A percentile compares a stretch with the other conserved stretches of the same genome.
Evolutionary conservation across 2,888 invertebrate genomes (phyloP).

Genomic region (Clivina fossor): DNA sequence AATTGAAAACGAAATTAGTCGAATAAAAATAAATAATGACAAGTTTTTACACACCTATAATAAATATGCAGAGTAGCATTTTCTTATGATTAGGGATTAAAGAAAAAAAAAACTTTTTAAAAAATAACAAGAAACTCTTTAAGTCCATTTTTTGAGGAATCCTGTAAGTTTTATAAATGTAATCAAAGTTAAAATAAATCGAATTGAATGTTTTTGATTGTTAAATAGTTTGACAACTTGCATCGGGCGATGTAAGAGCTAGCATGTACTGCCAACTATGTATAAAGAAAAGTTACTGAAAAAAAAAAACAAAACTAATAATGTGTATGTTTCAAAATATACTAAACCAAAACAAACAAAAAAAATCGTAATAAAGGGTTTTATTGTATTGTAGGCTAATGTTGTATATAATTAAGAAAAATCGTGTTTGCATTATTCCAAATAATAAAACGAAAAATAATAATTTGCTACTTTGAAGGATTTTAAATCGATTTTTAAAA

Average conservation of each 20-base stretch:
- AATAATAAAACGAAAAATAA: too few relatives aligned
- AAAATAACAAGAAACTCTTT: conserved; percentile 10
- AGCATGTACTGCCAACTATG: conserved; percentile 57
- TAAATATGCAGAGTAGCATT: conserved; percentile 21
- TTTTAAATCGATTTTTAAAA: too few relatives aligned
- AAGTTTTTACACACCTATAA: too few relatives aligned
- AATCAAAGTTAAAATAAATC: too few relatives aligned
- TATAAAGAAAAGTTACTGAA: conserved; percentile 53
- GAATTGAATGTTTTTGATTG: conserved; percentile 47
- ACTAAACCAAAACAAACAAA: too few relatives aligned
- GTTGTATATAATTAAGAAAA: conserved; percentile 29
- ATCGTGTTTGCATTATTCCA: conserved; percentile 19
- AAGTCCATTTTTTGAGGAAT: conserved; percentile 16
- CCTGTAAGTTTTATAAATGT: conserved; percentile 22
- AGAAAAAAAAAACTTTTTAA: conserved; percentile 3
- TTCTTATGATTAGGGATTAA: conserved; percentile 24
- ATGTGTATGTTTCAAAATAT: conserved; percentile 31
- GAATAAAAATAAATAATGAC: too few relatives aligned
- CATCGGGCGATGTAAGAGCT: conserved; percentile 50
- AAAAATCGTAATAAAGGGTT: conserved; percentile 30
- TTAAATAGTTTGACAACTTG: conserved; percentile 49
- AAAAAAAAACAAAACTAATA: too few relatives aligned
- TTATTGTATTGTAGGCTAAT: conserved; percentile 28
- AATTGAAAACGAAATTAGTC: too few relatives aligned
- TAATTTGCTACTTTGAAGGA: conserved; percentile 11